Evolutionary conservation across 2,888 invertebrate genomes (phyloP), one percentile per base, ranked within the genome.

Genomic region (Argynnis bischoffii): DNA sequence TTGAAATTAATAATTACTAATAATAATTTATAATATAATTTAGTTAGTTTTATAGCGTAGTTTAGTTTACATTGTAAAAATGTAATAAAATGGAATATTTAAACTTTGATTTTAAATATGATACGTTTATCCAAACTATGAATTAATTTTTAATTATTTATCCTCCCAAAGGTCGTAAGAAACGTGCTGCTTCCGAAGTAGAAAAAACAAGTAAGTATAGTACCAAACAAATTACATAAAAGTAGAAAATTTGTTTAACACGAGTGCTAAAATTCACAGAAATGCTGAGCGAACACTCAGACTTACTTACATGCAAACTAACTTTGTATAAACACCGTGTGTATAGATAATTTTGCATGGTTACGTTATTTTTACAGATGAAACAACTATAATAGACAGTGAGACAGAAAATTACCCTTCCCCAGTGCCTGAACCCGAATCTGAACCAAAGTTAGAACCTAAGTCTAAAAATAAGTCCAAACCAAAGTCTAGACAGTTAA

Each of bases 331-430:
- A 74, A 77, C 77, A 78, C 78, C 79, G 8, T 80, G 79, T 67
- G 54, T 83, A 82, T 83, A 81, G 82, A 83, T 83, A 83, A 84
- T 81, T 75, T 77, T 83, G 92, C 92, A 92, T 90, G 91, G 79
- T 87, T 79, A 61, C 60, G 79, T 88, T 88, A 77, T 89, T 87
- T 89, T 90, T 92, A 76, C 92, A 92, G 92, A 90, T 90, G 80
- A 86, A 80, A 82, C 86, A 75, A 74, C 72, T 70, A 64, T 73
- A 51, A 55, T 80, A 78, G 78, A 81, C 75, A 72, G 71, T 76
- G 73, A 70, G 68, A 74, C 75, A 70, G 75, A 71, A 70, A 72
- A 71, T 68, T 67, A 87, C n/a, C 80, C 84, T 71, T 78, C 81
- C 75, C 78, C 84, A 63, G 72, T 50, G 64, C 68, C 63, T 54